Base-by-base conservation (phyloP, 2,797 vertebrate species). In the Psittacula echo region DNA sequence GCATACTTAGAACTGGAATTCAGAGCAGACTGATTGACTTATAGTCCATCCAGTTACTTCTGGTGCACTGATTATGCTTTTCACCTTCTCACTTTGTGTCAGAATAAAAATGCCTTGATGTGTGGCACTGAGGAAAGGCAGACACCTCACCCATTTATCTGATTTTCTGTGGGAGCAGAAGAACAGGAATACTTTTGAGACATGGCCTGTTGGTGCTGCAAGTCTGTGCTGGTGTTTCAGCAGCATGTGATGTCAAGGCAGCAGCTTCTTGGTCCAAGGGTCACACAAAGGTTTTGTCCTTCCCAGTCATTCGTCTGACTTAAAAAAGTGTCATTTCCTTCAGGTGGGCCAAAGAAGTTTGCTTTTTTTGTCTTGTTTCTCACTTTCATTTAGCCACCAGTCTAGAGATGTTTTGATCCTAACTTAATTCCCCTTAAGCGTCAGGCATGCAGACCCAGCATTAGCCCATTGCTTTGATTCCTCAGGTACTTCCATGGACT, bases 11-110 rank as follows among this genome's bases (percentile, higher is more conserved):
- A 88, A 94, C 96, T 84, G 88, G 96, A 92, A 96, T 86, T 92
- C 76, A 95, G 92, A 95, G 95, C 95, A 92, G 66, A 51, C 72
- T 94, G 92, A 96, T 81, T 97, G 95, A 95, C 91, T 89, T 95
- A 61, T 10, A 95, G 74, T 45, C 89, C 90, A 83, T 68, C 92
- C 92, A 91, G 64, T 84, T 89, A 95, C 91, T 95, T 94, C 89
- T 70, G 72, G 51, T 76, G 72, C 75, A 84, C 77, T 96, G 94
- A 95, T 98, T 96, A 90, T 39, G 85, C 79, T 93, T 97, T 97
- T 96, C 89, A 90, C 96, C 94, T 95, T 92, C 96, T 95, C 72
- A 16, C 90, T 83, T 97, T 91, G 32, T 54, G 27, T 58, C 74
- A 17, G 95, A 95, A 88, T 47, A 60, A 95, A 97, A 95, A 76